These are phyloP conservation scores for Tipula confusa DNA, from an alignment of 2,888 invertebrate species.

Conservation along the genomic window DNA sequence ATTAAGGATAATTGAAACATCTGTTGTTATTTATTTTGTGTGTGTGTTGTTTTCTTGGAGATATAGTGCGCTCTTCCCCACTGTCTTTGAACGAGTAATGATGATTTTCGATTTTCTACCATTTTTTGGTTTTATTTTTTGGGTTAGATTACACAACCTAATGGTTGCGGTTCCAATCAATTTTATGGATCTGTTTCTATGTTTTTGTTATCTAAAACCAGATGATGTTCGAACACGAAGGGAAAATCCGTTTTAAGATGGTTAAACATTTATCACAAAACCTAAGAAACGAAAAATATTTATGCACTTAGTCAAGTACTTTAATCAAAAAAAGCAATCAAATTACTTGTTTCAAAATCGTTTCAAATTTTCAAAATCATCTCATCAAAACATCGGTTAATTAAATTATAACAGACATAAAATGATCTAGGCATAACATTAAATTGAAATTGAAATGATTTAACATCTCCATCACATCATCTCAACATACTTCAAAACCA, in stretches of 20 bases:
- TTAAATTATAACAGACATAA: background rate
- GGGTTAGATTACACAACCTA: background rate
- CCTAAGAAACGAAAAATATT: background rate
- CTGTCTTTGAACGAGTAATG: background rate
- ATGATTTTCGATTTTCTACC: conserved; percentile 1
- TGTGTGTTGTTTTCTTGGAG: background rate
- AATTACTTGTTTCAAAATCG: background rate
- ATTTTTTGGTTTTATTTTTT: background rate
- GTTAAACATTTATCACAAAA: background rate
- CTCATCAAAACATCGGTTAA: background rate
- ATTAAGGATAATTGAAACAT: conserved; percentile 25
- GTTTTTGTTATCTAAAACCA: background rate
- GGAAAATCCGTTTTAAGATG: background rate
- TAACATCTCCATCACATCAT: background rate
- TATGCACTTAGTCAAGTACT: background rate
- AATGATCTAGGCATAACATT: background rate
- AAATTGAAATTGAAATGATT: background rate
- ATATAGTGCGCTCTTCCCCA: background rate
- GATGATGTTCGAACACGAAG: background rate
- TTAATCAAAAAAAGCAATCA: background rate
- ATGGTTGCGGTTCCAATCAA: background rate
- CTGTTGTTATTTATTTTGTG: conserved; percentile 10
- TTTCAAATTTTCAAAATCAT: background rate
- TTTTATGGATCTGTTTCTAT: background rate
- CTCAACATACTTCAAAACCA: conserved; percentile 12